phyloP scores from a whole-genome alignment of 2,113 vertebrate species.

The Dermatemys mawii region DNA sequence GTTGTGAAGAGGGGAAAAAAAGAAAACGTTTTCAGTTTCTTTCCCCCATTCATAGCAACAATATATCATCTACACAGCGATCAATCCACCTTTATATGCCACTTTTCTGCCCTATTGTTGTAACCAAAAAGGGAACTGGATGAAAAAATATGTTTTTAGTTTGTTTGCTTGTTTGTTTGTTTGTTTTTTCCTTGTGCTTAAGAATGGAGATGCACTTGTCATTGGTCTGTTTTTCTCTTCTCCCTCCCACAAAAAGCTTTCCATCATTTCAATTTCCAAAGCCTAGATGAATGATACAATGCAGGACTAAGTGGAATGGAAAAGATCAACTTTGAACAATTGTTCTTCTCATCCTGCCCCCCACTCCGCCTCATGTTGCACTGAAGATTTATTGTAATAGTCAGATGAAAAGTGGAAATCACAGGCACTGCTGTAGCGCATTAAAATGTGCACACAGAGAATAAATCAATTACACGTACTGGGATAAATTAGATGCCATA shows the following conservation, averaged over 20 bases:
- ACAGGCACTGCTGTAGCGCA: constrained; percentile 13
- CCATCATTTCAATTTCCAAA: constrained; percentile 30
- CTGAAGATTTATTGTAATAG: constrained; percentile 64
- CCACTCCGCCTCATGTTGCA: not conserved
- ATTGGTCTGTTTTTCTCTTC: not conserved
- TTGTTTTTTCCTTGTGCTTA: constrained; percentile 5
- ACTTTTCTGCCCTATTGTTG: constrained; percentile 73
- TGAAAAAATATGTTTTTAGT: constrained; percentile 39
- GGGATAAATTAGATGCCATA: constrained; percentile 57
- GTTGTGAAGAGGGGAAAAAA: constrained; percentile 69
- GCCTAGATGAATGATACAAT: not conserved
- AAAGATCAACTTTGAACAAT: constrained; percentile 42
- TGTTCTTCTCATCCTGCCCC: not conserved
- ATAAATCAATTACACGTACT: constrained; percentile 64
- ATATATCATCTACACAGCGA: constrained; percentile 74
- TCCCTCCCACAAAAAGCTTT: not conserved
- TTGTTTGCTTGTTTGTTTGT: not conserved
- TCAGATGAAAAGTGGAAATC: constrained; percentile 31
- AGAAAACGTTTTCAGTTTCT: constrained; percentile 75
- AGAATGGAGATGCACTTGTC: constrained; percentile 27
- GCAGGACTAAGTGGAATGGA: not conserved
- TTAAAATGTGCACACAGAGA: constrained; percentile 57
- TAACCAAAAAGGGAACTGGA: constrained; percentile 65
- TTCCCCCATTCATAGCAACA: constrained; percentile 60
- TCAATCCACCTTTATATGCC: constrained; percentile 75